Conservation (phyloP, 2,797 vertebrate genomes). For the Lacerta agilis region DNA sequence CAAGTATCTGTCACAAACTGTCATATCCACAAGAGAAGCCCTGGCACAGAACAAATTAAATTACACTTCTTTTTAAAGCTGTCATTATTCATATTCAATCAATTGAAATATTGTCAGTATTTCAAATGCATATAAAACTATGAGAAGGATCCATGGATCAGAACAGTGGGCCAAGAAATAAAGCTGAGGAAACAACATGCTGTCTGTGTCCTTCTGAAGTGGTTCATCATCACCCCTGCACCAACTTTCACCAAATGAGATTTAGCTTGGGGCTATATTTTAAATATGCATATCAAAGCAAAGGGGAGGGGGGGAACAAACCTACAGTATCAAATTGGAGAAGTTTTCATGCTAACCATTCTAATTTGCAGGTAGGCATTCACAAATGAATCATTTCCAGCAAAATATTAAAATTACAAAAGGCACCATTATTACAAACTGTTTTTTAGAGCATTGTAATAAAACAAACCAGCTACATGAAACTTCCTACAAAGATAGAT, state of each 20-base stretch:
- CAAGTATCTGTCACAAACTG: constrained; percentile 83
- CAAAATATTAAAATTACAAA: constrained; percentile 47
- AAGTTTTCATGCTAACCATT: constrained; percentile 84
- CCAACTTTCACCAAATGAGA: constrained; percentile 94
- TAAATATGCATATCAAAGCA: constrained; percentile 99
- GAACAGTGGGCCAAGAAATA: constrained; percentile 78
- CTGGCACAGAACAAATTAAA: constrained; percentile 80
- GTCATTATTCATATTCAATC: constrained; percentile 88
- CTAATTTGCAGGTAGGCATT: constrained; percentile 70
- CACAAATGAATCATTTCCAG: constrained; percentile 43
- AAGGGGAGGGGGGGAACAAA: constrained; percentile 82
- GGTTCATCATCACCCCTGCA: constrained; percentile 90
- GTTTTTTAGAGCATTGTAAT: constrained; percentile 11
- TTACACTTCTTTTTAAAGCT: constrained; percentile 81
- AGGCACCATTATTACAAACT: constrained; percentile 43
- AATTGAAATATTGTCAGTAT: constrained; percentile 85
- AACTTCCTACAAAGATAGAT: neutral
- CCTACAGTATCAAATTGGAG: constrained; percentile 88
- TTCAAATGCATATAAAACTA: constrained; percentile 93
- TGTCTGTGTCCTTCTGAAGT: constrained; percentile 88
- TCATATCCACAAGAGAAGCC: constrained; percentile 82
- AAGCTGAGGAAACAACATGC: constrained; percentile 82
- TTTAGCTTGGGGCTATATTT: constrained; percentile 91
- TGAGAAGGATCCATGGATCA: constrained; percentile 76
- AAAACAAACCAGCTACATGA: neutral